Evolutionary conservation across 2,113 vertebrate genomes (phyloP).

Genomic region (Microtus montanus): DNA sequence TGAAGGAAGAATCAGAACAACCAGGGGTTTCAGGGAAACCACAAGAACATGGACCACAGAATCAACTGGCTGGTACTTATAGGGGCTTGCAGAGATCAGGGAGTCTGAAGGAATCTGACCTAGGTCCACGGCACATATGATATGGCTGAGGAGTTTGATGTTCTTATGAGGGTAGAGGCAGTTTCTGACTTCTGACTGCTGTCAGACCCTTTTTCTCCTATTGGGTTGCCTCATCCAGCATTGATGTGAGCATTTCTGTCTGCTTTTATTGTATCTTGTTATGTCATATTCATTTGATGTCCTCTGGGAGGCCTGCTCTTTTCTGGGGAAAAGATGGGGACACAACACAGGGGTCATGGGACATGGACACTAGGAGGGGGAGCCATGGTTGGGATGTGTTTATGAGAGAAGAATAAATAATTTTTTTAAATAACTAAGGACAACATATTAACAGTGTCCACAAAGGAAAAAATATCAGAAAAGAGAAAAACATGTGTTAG

Average conservation of each 20-base stretch:
- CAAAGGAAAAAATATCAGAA: background rate
- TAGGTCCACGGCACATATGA: too few relatives aligned
- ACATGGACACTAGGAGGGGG: background rate
- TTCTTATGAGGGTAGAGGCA: too few relatives aligned
- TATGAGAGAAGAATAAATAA: background rate
- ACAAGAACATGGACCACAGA: too few relatives aligned
- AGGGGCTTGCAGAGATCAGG: too few relatives aligned
- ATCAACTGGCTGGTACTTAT: too few relatives aligned
- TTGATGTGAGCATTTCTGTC: background rate
- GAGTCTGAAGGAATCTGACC: too few relatives aligned
- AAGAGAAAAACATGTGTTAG: background rate
- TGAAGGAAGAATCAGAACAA: too few relatives aligned
- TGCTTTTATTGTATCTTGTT: background rate
- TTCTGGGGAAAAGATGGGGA: background rate
- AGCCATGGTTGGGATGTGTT: background rate
- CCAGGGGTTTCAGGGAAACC: too few relatives aligned
- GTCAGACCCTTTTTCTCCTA: too few relatives aligned
- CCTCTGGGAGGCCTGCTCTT: background rate
- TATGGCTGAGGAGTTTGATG: too few relatives aligned
- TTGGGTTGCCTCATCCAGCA: background rate
- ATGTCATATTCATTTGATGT: background rate
- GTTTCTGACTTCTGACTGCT: too few relatives aligned
- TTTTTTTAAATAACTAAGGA: background rate
- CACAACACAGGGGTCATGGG: background rate
- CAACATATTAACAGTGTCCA: background rate